A percentile compares a stretch with the other conserved stretches of the same genome.
Conservation (phyloP, 2,888 invertebrate genomes). For the Pasiphila rectangulata region DNA sequence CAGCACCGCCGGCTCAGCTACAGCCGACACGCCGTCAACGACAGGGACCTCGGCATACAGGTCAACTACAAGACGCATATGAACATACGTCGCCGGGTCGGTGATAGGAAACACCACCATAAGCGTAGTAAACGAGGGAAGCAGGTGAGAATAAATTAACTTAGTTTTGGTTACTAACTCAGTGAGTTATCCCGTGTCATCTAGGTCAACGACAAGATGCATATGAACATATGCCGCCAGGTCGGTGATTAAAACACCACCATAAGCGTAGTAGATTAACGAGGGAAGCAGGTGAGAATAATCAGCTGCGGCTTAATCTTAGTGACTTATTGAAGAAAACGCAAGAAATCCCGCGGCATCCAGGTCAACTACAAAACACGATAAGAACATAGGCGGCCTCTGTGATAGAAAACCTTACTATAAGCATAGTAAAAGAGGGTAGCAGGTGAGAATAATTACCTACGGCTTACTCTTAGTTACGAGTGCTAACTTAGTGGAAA, state of each 20-base stretch:
- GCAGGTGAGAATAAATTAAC: conserved; percentile 88
- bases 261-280: no score
- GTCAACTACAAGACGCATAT: conserved; percentile 94
- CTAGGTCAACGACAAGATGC: no score
- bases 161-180: no score
- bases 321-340: no score
- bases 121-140: conserved; percentile 91
- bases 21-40: conserved; percentile 94
- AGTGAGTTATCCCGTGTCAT: no score
- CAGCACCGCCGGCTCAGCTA: conserved; percentile 95
- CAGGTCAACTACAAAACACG: conserved; percentile 94
- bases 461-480: no score
- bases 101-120: conserved; percentile 91
- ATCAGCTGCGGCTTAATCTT: no score
- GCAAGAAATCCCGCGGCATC: conserved; percentile 89
- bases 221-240: no score
- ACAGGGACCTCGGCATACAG: conserved; percentile 92
- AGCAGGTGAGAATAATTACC: conserved; percentile 82
- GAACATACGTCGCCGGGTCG: conserved; percentile 92
- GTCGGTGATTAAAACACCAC: no score
- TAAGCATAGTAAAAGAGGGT: conserved; percentile 91
- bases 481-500: no score
- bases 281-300: no score
- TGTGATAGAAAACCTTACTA: conserved; percentile 92
- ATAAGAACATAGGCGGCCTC: conserved; percentile 92